Percentiles rank a stretch among this genome's conserved stretches.
These are phyloP conservation scores for Tonatia bakeri DNA, from an alignment of 2,113 vertebrate genomes.

Conservation along the genomic window DNA sequence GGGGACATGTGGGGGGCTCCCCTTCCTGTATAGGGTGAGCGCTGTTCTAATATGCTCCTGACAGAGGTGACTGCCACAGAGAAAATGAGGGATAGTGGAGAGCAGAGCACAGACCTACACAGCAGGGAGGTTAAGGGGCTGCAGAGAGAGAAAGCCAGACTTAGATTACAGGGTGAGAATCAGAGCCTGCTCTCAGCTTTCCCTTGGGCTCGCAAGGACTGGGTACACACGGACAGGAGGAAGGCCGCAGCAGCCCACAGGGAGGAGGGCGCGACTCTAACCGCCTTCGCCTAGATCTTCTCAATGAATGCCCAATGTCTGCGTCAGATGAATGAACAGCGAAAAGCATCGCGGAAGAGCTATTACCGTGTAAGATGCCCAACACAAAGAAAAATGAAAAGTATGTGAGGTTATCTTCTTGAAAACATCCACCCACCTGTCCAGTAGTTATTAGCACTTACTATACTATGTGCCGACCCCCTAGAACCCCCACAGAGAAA, in stretches of 20 bases:
- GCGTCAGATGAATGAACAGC: not conserved
- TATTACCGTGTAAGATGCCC: not conserved
- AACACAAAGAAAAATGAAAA: not conserved
- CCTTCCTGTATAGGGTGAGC: constrained; percentile 49
- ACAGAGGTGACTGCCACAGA: constrained; percentile 75
- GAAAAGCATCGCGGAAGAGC: not conserved
- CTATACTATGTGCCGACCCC: not conserved
- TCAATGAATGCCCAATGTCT: not conserved
- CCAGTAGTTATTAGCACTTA: not conserved
- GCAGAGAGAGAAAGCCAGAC: constrained; percentile 1
- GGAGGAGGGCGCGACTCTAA: not conserved
- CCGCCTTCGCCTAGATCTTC: not conserved
- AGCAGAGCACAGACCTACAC: constrained; percentile 54
- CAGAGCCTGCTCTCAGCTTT: constrained; percentile 43
- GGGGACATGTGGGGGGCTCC: constrained; percentile 27
- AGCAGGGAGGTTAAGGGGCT: constrained; percentile 61
- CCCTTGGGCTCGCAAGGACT: constrained; percentile 28
- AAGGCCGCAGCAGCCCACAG: not conserved
- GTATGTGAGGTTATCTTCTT: not conserved
- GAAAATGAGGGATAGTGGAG: constrained; percentile 66
- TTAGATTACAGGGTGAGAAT: constrained; percentile 2
- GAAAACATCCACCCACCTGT: not conserved
- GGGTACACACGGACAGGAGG: not conserved
- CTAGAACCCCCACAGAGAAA: not conserved
- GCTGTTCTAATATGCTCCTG: constrained; percentile 64